These are phyloP conservation scores for Drosophila emarginata DNA, from an alignment of 2,888 invertebrate genomes.

Conservation along the genomic window DNA sequence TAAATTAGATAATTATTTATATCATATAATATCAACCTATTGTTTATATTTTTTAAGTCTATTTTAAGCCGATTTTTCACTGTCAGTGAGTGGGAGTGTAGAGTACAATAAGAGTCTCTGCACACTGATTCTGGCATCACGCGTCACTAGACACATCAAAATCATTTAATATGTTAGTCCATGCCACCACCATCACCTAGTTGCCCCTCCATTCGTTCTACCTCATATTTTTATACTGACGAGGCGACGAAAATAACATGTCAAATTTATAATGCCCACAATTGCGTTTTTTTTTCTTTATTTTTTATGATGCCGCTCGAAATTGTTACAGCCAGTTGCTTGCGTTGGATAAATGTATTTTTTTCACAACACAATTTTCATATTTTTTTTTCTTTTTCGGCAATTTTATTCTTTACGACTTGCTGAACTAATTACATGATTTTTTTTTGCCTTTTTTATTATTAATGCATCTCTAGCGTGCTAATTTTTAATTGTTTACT, in stretches of 20 bases:
- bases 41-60: neutral
- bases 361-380: constrained; percentile 38
- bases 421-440: constrained; percentile 58
- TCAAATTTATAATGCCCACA: constrained; percentile 74
- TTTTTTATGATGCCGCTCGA: constrained; percentile 54
- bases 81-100: neutral
- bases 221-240: constrained; percentile 57
- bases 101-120: constrained; percentile 3
- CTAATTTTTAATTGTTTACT: constrained; percentile 31
- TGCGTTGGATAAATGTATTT: constrained; percentile 14
- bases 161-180: constrained; percentile 54
- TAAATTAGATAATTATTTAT: too few species aligned
- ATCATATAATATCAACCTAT: too few species aligned
- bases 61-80: neutral
- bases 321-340: constrained; percentile 43
- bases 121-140: constrained; percentile 12
- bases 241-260: constrained; percentile 73
- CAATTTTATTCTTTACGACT: constrained; percentile 57
- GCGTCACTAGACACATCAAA: constrained; percentile 26
- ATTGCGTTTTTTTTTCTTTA: constrained; percentile 54
- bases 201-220: constrained; percentile 27
- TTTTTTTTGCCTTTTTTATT: constrained; percentile 9
- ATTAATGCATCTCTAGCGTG: constrained; percentile 18
- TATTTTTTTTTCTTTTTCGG: constrained; percentile 9
- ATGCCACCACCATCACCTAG: constrained; percentile 1